Conservation (phyloP, 2,113 vertebrate genomes). For the Etheostoma spectabile region DNA sequence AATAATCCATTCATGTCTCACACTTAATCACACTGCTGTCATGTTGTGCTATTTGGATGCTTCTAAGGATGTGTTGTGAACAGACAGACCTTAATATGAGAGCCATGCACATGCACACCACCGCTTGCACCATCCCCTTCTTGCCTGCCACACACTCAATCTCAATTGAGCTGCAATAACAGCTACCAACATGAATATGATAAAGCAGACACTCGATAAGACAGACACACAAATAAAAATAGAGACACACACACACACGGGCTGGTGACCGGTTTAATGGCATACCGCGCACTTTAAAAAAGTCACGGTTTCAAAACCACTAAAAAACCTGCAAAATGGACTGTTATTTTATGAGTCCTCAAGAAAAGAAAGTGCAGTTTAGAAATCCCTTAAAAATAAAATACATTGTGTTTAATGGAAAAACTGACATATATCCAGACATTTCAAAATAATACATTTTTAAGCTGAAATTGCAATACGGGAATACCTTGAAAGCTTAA, state of each 20-base stretch:
- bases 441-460: no score
- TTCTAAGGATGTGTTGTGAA: conserved; percentile 75
- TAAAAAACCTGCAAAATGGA: no score
- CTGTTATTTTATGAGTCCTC: no score
- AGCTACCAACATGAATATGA: conserved; percentile 66
- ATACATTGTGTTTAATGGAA: no score
- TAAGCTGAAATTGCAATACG: no score
- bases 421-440: no score
- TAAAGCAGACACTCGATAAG: conserved; percentile 68
- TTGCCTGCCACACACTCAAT: conserved; percentile 49
- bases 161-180: conserved; percentile 64
- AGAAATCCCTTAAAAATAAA: no score
- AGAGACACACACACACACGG: conserved; percentile 13
- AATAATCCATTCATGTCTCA: conserved; percentile 76
- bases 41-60: conserved; percentile 72
- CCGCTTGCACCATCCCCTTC: conserved; percentile 16
- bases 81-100: conserved; percentile 42
- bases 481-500: no score
- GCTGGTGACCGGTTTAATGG: no score
- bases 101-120: conserved; percentile 13
- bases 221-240: conserved; percentile 41
- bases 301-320: no score
- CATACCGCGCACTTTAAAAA: no score
- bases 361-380: no score
- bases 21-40: conserved; percentile 65